A percentile compares a stretch with the other conserved stretches of the same genome.
Conservation (phyloP, 1,140 invertebrate species). For the Gryon sp. region DNA sequence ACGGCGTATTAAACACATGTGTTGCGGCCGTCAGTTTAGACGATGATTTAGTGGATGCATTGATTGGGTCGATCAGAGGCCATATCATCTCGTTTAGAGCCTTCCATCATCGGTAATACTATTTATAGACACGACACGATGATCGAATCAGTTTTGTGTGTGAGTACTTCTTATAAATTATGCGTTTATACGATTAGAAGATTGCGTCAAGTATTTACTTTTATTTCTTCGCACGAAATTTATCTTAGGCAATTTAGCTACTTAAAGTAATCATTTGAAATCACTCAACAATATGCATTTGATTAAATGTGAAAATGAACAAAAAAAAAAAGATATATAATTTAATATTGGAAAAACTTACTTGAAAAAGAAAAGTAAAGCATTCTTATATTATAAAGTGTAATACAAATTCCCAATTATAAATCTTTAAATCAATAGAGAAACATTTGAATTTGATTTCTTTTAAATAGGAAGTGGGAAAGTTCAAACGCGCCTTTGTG, state of each 20-base stretch:
- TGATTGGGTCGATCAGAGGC: constrained; percentile 80
- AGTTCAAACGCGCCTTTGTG: constrained; percentile 49
- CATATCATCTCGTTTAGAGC: constrained; percentile 78
- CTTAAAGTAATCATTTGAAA: not conserved
- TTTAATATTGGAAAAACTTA: not conserved
- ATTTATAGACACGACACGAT: constrained; percentile 76
- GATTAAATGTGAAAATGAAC: too few species aligned
- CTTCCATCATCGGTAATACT: constrained; percentile 76
- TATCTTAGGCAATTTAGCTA: constrained; percentile 19
- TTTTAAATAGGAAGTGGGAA: constrained; percentile 14
- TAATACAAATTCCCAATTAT: constrained; percentile 6
- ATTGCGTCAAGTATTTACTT: constrained; percentile 64
- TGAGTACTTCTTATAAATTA: constrained; percentile 56
- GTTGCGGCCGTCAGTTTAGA: constrained; percentile 78
- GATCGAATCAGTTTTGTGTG: constrained; percentile 75
- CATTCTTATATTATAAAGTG: not conserved
- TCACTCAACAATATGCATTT: not conserved
- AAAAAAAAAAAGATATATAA: not conserved
- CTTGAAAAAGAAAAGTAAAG: too few species aligned
- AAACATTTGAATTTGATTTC: constrained; percentile 41
- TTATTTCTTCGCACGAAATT: constrained; percentile 19
- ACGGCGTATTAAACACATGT: constrained; percentile 69
- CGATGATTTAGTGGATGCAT: constrained; percentile 80
- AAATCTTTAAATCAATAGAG: constrained; percentile 28
- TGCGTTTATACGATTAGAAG: constrained; percentile 67